A percentile compares a stretch with the other conserved stretches of the same genome.
Conservation (phyloP, 2,113 vertebrate genomes). For the Penelope pileata region DNA sequence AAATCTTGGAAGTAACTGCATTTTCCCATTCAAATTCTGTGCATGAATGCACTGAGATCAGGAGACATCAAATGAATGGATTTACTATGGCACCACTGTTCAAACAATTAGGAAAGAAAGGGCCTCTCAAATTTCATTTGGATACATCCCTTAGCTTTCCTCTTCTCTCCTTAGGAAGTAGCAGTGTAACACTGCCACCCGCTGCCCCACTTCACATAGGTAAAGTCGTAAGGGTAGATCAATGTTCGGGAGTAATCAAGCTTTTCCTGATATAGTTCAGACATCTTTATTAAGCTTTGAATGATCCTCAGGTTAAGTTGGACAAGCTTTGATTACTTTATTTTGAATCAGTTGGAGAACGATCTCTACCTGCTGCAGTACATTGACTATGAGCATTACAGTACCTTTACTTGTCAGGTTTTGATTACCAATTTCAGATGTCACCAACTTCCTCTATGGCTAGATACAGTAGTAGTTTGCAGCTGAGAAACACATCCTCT, state of each 20-base stretch:
- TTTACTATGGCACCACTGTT: not conserved
- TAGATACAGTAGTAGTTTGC: not conserved
- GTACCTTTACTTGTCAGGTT: not conserved
- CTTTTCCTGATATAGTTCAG: not conserved
- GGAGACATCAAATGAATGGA: not conserved
- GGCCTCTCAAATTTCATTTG: not conserved
- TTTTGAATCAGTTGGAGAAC: not conserved
- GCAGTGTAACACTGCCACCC: constrained; percentile 57
- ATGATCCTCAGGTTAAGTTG: not conserved
- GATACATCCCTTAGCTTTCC: not conserved
- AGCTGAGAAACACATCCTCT: not conserved
- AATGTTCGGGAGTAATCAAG: not conserved
- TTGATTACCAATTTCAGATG: not conserved
- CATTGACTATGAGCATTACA: not conserved
- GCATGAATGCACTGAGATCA: not conserved
- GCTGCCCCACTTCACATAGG: constrained; percentile 8
- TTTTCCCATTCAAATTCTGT: not conserved
- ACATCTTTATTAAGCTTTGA: constrained; percentile 1
- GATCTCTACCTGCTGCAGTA: not conserved
- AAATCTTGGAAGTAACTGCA: not conserved
- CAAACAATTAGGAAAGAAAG: not conserved
- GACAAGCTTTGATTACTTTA: not conserved
- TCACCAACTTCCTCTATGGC: not conserved
- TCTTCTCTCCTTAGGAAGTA: not conserved
- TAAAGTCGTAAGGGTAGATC: not conserved